A percentile compares a stretch with the other conserved stretches of the same genome.
Evolutionary conservation across 2,113 vertebrate species (phyloP).

Genomic region (Jacana jacana): DNA sequence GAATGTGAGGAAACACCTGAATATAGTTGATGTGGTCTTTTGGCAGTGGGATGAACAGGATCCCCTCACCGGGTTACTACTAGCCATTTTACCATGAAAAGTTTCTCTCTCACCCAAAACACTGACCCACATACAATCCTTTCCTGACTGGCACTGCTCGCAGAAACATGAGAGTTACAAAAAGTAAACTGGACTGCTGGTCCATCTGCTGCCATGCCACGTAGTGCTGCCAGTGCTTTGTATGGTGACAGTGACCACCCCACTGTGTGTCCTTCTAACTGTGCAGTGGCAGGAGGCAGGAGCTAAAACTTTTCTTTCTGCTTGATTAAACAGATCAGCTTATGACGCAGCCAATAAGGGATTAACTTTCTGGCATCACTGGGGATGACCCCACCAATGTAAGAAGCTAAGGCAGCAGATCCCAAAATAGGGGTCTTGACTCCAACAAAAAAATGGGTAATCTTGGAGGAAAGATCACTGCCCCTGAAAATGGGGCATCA

Average conservation of each 20-base stretch:
- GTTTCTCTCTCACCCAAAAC: neutral
- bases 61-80: neutral
- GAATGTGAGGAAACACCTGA: neutral
- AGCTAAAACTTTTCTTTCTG: neutral
- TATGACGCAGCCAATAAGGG: neutral
- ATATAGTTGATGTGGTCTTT: neutral
- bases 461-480: neutral
- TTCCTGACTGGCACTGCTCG: neutral
- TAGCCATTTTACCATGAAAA: neutral
- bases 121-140: neutral
- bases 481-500: neutral
- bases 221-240: neutral
- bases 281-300: fast-evolving
- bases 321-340: neutral
- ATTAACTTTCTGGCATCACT: neutral
- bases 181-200: neutral
- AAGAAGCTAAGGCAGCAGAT: conserved; percentile 19
- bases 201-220: neutral
- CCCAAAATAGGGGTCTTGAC: conserved; percentile 40
- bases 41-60: neutral
- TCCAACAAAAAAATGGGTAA: neutral
- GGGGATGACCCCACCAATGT: neutral
- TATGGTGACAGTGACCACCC: neutral
- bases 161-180: neutral
- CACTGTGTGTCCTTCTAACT: fast-evolving